Percentiles rank a stretch among this genome's conserved stretches.
These are phyloP conservation scores for Zaprionus camerounensis DNA, from an alignment of 1,140 invertebrate genomes.

Conservation along the genomic window DNA sequence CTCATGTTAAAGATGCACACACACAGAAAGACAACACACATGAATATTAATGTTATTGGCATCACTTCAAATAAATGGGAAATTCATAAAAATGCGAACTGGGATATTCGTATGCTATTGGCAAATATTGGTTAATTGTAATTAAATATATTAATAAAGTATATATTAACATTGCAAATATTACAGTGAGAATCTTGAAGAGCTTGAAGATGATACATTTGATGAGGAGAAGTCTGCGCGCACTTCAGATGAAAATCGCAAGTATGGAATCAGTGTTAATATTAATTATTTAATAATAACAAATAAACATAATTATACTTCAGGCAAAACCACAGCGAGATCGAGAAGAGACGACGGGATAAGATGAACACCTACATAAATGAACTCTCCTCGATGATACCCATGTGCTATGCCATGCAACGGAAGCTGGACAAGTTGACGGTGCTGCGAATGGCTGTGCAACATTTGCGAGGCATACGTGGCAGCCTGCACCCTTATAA, in stretches of 20 bases:
- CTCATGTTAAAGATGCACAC: constrained; percentile 10
- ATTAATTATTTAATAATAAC: background rate
- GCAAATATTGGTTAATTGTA: too few species aligned
- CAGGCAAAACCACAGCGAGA: constrained; percentile 97
- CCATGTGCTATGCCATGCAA: constrained; percentile 96
- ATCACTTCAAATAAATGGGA: too few species aligned
- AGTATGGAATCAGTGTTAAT: constrained; percentile 85
- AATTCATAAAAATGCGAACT: too few species aligned
- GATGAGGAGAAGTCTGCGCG: constrained; percentile 87
- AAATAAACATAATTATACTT: background rate
- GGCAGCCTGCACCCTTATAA: constrained; percentile 91
- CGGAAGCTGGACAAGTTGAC: constrained; percentile 97
- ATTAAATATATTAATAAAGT: too few species aligned
- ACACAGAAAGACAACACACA: background rate
- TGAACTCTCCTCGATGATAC: constrained; percentile 95
- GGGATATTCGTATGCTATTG: too few species aligned
- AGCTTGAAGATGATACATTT: constrained; percentile 86
- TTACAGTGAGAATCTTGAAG: constrained; percentile 86
- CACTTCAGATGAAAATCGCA: constrained; percentile 88
- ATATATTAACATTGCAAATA: background rate
- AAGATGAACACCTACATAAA: constrained; percentile 99
- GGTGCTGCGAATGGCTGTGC: constrained; percentile 96
- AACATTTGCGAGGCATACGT: constrained; percentile 93
- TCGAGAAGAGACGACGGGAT: constrained; percentile 96
- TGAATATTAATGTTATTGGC: background rate